These are phyloP conservation scores for Aurelia coerulea DNA, from an alignment of 30 jellyfish, hydroid and myxozoan species.

Conservation along the genomic window DNA sequence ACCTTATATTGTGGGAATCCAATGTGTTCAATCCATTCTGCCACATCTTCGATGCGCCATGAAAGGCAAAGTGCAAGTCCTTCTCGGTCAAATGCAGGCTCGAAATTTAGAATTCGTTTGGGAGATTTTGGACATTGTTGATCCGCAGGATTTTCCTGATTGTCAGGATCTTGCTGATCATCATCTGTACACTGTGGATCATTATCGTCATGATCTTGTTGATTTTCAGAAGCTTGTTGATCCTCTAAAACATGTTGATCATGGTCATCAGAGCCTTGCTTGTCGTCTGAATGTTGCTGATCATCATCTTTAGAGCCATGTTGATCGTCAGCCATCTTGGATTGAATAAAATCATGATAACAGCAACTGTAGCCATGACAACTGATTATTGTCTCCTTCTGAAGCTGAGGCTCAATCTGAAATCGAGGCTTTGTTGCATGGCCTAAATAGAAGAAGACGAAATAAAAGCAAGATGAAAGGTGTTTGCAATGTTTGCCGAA, in stretches of 20 bases:
- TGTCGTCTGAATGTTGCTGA: neutral
- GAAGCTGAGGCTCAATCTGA: no score
- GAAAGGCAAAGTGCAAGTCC: constrained; percentile 82
- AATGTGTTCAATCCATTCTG: constrained; percentile 70
- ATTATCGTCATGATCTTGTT: neutral
- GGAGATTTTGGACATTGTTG: no score
- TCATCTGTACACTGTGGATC: neutral
- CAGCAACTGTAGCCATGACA: no score
- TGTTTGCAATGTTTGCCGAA: constrained; percentile 28
- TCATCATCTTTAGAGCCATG: neutral
- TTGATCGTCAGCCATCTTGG: neutral
- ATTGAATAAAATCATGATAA: no score
- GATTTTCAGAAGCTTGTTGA: no score
- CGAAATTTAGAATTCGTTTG: constrained; percentile 14
- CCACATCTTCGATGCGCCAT: constrained; percentile 81
- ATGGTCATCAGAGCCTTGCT: neutral
- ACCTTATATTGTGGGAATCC: constrained; percentile 83
- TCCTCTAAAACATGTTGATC: neutral
- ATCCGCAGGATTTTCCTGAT: no score
- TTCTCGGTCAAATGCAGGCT: constrained; percentile 83
- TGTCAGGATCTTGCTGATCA: no score
- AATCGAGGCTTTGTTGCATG: no score
- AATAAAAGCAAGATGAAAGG: constrained; percentile 34
- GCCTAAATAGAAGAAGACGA: no score
- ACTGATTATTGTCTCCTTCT: no score